A percentile compares a stretch with the other conserved stretches of the same genome.
Evolutionary conservation across 2,113 vertebrate species (phyloP).

Genomic region (Brienomyrus brachyistius): DNA sequence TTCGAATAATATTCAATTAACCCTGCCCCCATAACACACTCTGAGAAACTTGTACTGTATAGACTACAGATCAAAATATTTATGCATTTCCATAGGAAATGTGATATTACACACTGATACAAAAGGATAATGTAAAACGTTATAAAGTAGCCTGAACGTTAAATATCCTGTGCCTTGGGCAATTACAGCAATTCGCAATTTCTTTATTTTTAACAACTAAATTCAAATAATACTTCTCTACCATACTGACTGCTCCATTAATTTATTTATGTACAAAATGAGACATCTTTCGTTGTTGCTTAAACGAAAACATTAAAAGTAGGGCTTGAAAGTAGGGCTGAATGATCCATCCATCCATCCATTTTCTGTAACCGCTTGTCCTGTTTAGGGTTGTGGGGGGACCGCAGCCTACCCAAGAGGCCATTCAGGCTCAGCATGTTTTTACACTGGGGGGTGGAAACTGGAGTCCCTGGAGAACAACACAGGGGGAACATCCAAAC

Average conservation of each 20-base stretch:
- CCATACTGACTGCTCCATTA: neutral
- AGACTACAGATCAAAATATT: neutral
- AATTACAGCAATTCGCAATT: too few species aligned
- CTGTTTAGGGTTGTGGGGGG: neutral
- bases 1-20: neutral
- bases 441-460: neutral
- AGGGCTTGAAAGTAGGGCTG: neutral
- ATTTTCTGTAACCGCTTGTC: neutral
- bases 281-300: neutral
- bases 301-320: neutral
- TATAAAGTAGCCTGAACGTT: neutral
- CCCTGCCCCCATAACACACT: neutral
- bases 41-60: neutral
- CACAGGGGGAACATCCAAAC: neutral
- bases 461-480: neutral
- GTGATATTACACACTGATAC: neutral
- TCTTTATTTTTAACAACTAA: too few species aligned
- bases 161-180: neutral
- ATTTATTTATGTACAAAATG: neutral
- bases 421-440: neutral
- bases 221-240: too few species aligned
- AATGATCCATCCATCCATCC: neutral
- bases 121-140: neutral
- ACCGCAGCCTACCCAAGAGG: neutral
- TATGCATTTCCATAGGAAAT: neutral